Base-by-base conservation (phyloP, 1,140 invertebrate genomes). In the Anoplophora glabripennis region DNA sequence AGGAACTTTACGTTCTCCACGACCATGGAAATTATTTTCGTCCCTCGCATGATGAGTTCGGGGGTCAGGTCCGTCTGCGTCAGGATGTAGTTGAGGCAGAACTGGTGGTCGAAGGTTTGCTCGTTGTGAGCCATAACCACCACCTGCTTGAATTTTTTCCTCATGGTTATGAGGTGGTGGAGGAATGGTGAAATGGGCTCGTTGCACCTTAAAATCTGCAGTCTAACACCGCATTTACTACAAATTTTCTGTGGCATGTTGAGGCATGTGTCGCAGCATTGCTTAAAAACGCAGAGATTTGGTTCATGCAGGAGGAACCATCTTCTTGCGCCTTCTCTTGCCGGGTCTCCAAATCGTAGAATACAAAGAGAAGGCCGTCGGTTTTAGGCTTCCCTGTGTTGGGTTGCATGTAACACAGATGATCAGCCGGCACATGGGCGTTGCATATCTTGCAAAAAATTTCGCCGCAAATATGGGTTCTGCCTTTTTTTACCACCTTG, bases 341-440 rank as follows among this genome's bases (percentile, higher is more conserved):
- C 8, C 15, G 28, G 4, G 57, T 59, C 21, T 63, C 57, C n/a
- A 59, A 53, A 14, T 63, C 56, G 49, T 53, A 63, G 53, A 63
- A 59, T 7, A 63, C 46, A 36, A 59, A 63, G 10, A 63, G 40
- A 10, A 54, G n/a, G 33, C 44, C 45, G 34, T 57, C 42, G n/a
- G 17, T 48, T 56, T 37, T 56, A 35, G 52, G 40, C 8, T 40
- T 46, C 11, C 48, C 8, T 12, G 34, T 49, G 21, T 59, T 44
- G 11, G 33, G 5, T 49, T 48, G 48, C 35, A 63, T 63, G 17
- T 44, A 63, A 21, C 57, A 63, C n/a, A 53, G 28, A 36, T 63
- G 61, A 21, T 36, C n/a, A 14, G 14, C n/a, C 4, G 55, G 56
- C 11, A 17, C n/a, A 28, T 52, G 18, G 17, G n/a, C 15, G 5